Evolutionary conservation across 2,888 invertebrate species (phyloP).

Genomic region (Empis stercorea): DNA sequence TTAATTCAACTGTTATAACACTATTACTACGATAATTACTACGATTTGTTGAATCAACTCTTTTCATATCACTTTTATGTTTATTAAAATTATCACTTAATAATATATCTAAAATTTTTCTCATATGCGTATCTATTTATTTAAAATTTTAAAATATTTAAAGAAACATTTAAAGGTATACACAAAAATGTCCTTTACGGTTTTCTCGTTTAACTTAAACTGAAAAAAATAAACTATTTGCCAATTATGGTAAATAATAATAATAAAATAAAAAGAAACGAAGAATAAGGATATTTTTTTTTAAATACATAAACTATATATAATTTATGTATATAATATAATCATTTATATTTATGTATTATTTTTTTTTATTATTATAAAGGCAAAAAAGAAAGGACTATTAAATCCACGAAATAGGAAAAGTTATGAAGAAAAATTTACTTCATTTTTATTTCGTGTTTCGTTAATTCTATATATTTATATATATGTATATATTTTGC

Average conservation of each 20-base stretch:
- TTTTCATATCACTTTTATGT: neutral
- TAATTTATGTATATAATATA: too few species aligned
- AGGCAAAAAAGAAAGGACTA: too few species aligned
- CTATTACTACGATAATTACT: constrained; percentile 29
- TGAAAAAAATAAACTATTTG: too few species aligned
- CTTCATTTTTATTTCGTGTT: constrained; percentile 7
- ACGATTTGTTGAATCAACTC: constrained; percentile 15
- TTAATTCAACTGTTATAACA: constrained; percentile 33
- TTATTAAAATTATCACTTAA: neutral
- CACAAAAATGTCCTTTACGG: constrained; percentile 5
- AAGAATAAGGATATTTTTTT: constrained; percentile 8
- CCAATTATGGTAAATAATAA: constrained; percentile 4
- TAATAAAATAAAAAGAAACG: constrained; percentile 1
- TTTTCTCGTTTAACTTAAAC: constrained; percentile 2
- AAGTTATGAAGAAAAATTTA: neutral
- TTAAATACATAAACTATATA: constrained; percentile 5
- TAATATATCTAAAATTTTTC: neutral
- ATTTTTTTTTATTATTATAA: too few species aligned
- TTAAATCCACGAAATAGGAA: neutral
- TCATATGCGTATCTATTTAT: neutral
- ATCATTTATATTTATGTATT: too few species aligned
- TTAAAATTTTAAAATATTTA: too few species aligned
- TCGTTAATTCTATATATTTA: constrained; percentile 3
- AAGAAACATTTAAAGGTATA: too few species aligned
- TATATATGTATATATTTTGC: too few species aligned